Percentiles rank a stretch among this genome's conserved stretches.
Conservation (phyloP, 2,888 invertebrate species). For the Glaucopsyche alexis region DNA sequence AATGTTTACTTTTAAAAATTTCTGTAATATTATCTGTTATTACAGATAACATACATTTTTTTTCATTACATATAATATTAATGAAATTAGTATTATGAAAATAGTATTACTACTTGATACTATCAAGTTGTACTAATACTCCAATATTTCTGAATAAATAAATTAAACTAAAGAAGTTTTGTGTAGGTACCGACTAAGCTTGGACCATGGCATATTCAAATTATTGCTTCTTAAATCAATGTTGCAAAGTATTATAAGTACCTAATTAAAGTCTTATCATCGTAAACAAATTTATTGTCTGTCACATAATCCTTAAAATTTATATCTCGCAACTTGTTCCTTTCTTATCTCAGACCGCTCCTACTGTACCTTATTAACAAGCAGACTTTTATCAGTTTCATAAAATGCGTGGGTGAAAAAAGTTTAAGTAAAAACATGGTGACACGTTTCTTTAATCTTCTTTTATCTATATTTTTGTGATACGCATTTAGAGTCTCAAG, state of each 20-base stretch:
- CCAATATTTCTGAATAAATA: too few relatives aligned
- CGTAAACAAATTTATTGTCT: conserved; percentile 49
- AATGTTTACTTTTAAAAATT: too few relatives aligned
- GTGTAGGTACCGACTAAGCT: too few relatives aligned
- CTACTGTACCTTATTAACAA: conserved; percentile 48
- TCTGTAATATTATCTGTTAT: too few relatives aligned
- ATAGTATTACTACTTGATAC: too few relatives aligned
- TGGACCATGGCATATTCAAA: too few relatives aligned
- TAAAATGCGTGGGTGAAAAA: conserved; percentile 38
- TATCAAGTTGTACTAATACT: too few relatives aligned
- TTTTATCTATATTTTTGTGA: conserved; percentile 29
- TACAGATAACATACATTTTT: too few relatives aligned
- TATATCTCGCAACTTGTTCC: conserved; percentile 48
- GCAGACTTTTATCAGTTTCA: conserved; percentile 45
- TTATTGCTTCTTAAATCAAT: background rate
- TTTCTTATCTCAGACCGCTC: conserved; percentile 57
- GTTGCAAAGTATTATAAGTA: conserved; percentile 10
- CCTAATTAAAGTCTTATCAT: conserved; percentile 40
- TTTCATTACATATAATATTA: too few relatives aligned
- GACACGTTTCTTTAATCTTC: conserved; percentile 30
- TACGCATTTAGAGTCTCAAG: conserved; percentile 28
- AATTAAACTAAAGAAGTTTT: too few relatives aligned
- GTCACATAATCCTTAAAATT: conserved; percentile 56
- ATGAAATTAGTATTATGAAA: too few relatives aligned
- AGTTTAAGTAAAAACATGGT: conserved; percentile 38